Conservation (phyloP, 2,797 vertebrate species). For the Bradypus variegatus region DNA sequence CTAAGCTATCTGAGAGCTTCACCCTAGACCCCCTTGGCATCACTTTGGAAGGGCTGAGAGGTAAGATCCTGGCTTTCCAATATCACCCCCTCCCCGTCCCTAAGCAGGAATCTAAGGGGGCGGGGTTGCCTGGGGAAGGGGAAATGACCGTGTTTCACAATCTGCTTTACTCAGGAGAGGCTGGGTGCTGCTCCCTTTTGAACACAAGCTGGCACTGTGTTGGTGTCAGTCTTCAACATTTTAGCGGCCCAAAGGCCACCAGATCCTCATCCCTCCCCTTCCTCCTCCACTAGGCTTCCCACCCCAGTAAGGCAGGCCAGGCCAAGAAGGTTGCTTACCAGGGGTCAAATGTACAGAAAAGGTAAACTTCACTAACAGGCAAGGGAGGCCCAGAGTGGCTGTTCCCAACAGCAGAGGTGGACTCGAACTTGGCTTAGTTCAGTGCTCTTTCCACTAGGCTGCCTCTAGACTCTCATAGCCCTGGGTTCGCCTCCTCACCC, state of each 20-base stretch:
- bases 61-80: not conserved
- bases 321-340: not conserved
- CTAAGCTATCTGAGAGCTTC: not conserved
- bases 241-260: not conserved
- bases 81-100: not conserved
- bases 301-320: not conserved
- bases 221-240: not conserved
- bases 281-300: not conserved
- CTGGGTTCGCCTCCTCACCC: not conserved
- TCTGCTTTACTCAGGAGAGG: not conserved
- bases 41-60: not conserved
- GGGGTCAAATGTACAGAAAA: not conserved
- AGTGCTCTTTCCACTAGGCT: not conserved
- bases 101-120: not conserved
- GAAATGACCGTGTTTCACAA: not conserved
- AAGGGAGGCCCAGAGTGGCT: not conserved
- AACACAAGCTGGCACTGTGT: slow-evolving; percentile 65
- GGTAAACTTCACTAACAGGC: not conserved
- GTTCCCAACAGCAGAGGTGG: not conserved
- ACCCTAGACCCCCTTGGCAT: not conserved
- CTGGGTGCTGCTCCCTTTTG: not conserved
- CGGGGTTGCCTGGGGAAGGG: not conserved
- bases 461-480: not conserved
- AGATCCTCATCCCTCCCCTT: not conserved
- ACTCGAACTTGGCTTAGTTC: not conserved